Evolutionary conservation across 2,113 vertebrate species (phyloP), one percentile per base, ranked within the genome.

Genomic region (Myrmophylax atrothorax): DNA sequence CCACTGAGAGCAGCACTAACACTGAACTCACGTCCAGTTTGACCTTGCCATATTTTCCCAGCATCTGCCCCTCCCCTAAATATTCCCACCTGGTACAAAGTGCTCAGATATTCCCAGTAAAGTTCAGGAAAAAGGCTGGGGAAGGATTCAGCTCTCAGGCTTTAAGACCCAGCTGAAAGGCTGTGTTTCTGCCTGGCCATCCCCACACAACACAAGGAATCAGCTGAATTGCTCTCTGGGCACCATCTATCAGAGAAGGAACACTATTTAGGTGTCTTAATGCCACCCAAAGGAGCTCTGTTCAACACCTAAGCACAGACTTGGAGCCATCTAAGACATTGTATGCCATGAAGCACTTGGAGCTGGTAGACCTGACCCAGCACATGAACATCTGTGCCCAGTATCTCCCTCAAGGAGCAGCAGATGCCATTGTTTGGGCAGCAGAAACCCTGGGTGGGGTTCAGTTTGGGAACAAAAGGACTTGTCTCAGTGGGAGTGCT

Each of bases 161-260:
- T 68, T 84, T 24, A 49, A 56, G 7, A 53, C 8, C 7, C 3
- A n/a, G 18, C 19, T 33, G n/a, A 24, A 13, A 5, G 31, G 22
- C 14, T 55, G 11, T 4, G 12, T 47, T 84, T 67, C 35, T 79
- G 22, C 62, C 14, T 20, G 22, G 40, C 62, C 55, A 62, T 10
- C 33, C 53, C 52, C 38, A 64, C 19, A 53, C 40, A 69, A 38
- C 0, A 1, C 0, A 3, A 47, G 18, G 5, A 15, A 68, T 31
- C 58, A 62, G 37, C 18, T 82, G 53, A 85, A 75, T 26, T 37
- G 10, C 40, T 68, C n/a, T 56, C 37, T 35, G 35, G 66, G 22
- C 33, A 87, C 17, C n/a, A 63, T 3, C 56, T 59, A 2, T 46
- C 67, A 18, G 14, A 28, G 75, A 52, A 7, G 18, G 3, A 89